These are phyloP conservation scores for Chrysochloris asiatica DNA, from an alignment of 2,113 vertebrate species.

Conservation along the genomic window DNA sequence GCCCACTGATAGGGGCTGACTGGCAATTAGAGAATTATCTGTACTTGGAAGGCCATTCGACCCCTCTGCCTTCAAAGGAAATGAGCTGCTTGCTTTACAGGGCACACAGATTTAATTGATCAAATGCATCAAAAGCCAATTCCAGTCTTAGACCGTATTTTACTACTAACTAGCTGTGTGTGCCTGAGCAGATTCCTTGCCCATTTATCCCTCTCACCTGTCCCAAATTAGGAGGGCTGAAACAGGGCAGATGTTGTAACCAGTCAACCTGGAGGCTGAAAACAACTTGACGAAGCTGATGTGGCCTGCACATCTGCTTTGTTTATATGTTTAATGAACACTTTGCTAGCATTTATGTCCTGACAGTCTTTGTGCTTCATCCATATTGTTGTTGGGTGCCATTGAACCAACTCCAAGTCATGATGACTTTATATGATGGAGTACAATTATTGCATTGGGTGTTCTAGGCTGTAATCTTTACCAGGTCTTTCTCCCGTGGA, in stretches of 20 bases:
- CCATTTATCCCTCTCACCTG: not conserved
- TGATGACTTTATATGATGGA: not conserved
- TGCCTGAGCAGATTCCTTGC: not conserved
- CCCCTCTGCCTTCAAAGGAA: slow-evolving; percentile 24
- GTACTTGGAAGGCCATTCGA: not conserved
- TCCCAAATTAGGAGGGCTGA: not conserved
- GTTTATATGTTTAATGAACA: not conserved
- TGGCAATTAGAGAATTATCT: slow-evolving; percentile 61
- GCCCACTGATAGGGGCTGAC: not conserved
- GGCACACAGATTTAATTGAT: not conserved
- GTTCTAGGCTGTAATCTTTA: not conserved
- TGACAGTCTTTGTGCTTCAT: not conserved
- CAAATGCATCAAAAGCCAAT: not conserved
- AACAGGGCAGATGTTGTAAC: not conserved
- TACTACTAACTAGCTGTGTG: not conserved
- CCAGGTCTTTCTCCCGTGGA: not conserved
- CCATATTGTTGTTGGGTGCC: not conserved
- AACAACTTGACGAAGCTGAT: not conserved
- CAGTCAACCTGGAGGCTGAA: not conserved
- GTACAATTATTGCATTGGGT: not conserved
- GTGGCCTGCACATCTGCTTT: not conserved
- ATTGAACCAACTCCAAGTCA: not conserved
- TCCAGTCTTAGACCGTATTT: too few species aligned
- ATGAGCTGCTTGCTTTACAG: not conserved
- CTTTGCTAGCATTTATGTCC: too few species aligned